Evolutionary conservation across 2,797 vertebrate species (phyloP), one percentile per base, ranked within the genome.

Genomic region (Coregonus suidteri): DNA sequence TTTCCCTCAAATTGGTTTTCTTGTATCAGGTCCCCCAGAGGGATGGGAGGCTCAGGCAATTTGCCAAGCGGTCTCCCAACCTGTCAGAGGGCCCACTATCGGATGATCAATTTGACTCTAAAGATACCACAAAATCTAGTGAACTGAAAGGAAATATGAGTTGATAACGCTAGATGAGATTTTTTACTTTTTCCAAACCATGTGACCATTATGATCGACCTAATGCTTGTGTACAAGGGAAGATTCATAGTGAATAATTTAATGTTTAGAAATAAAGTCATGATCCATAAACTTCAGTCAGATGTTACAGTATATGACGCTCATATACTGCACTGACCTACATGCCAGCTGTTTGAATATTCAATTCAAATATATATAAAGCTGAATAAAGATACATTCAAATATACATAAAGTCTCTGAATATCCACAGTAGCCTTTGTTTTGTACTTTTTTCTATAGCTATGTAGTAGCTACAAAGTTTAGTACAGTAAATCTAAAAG

Each of bases 31-130:
- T 25, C 77, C 51, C 25, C 18, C 9, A 34, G 73, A 15, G 65
- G 75, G 72, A 41, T 35, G 16, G n/a, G 73, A 76, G 74, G 78
- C 80, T 83, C 85, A 76, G 71, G 76, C 85, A 84, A 81, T 65
- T 2, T 77, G 53, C 77, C 73, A 79, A 81, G 79, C 85, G 82
- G 77, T 85, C 84, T 82, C 76, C 82, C 65, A 83, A 31, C 75
- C 85, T 81, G 88, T 85, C 86, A 88, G 72, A 83, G 76, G 4
- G 53, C 84, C 66, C 74, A 83, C 88, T 87, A 88, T 91, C 85
- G 83, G 85, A 87, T 90, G 89, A 91, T 91, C 84, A 88, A 87
- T 80, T 82, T 82, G 81, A 16, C 5, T 1, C 20, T 75, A 73
- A 83, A 81, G 84, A 73, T 77, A 73, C 80, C 18, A 68, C 71